phyloP scores from a whole-genome alignment of 2,797 vertebrate genomes.

The Fundulus diaphanus region DNA sequence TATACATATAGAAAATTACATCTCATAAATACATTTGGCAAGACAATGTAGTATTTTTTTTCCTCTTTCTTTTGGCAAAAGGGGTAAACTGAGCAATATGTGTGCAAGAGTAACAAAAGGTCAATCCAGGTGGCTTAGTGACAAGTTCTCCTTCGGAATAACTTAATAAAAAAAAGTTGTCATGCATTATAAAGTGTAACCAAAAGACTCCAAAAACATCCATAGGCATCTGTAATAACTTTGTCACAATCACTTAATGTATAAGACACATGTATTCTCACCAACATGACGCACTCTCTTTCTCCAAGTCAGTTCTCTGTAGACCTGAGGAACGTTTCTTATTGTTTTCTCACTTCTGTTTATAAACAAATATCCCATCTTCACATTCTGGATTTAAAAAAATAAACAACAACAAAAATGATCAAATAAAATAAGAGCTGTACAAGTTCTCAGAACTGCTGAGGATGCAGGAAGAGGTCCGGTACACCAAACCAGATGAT shows the following conservation, averaged over 20 bases:
- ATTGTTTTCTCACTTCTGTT: slow-evolving; percentile 55
- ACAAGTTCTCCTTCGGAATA: slow-evolving; percentile 63
- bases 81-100: slow-evolving; percentile 66
- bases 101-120: slow-evolving; percentile 71
- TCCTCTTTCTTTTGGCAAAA: slow-evolving; percentile 74
- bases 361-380: slow-evolving; percentile 63
- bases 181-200: slow-evolving; percentile 81
- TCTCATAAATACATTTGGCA: slow-evolving; percentile 83
- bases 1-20: slow-evolving; percentile 79
- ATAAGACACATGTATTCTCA: slow-evolving; percentile 80
- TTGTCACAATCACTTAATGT: slow-evolving; percentile 80
- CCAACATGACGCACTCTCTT: slow-evolving; percentile 69
- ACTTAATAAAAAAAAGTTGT: slow-evolving; percentile 55
- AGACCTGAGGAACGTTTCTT: slow-evolving; percentile 78
- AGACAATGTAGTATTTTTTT: slow-evolving; percentile 60
- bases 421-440: slow-evolving; percentile 55
- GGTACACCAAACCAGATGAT: slow-evolving; percentile 64
- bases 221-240: slow-evolving; percentile 77
- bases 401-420: background rate
- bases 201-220: slow-evolving; percentile 77
- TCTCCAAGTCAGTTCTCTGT: slow-evolving; percentile 71
- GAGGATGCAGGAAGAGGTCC: slow-evolving; percentile 64
- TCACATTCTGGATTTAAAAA: slow-evolving; percentile 73
- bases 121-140: slow-evolving; percentile 67
- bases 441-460: slow-evolving; percentile 60